Conservation (phyloP, 2,888 invertebrate genomes). For the Ypsolopha sequella region DNA sequence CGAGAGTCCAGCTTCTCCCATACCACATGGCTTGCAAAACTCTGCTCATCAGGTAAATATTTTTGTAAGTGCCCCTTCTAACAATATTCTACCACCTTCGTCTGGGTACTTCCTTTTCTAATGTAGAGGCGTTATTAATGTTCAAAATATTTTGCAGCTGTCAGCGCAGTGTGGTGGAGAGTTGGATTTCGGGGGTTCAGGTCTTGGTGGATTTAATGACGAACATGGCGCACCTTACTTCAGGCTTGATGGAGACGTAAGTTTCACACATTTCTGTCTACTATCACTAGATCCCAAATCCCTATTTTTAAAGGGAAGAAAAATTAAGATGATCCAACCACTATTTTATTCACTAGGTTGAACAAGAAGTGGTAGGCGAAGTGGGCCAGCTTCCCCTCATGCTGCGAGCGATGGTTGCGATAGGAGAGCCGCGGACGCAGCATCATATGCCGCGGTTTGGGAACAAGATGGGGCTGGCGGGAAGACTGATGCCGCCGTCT, state of each 20-base stretch:
- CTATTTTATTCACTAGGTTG: slow-evolving; percentile 29
- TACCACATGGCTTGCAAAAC: slow-evolving; percentile 51
- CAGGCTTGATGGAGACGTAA: slow-evolving; percentile 63
- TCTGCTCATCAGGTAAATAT: slow-evolving; percentile 53
- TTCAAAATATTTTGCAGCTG: slow-evolving; percentile 28
- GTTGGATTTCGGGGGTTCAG: slow-evolving; percentile 56
- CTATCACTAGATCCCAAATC: not conserved
- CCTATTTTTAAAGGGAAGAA: not conserved
- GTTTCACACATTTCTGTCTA: slow-evolving; percentile 5
- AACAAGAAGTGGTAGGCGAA: slow-evolving; percentile 67
- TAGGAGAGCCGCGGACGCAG: slow-evolving; percentile 55
- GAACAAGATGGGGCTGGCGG: slow-evolving; percentile 48
- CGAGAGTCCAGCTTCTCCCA: slow-evolving; percentile 74
- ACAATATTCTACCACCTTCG: too few species aligned
- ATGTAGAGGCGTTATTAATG: not conserved
- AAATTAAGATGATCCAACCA: not conserved
- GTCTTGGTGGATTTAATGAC: slow-evolving; percentile 58
- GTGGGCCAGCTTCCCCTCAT: slow-evolving; percentile 84
- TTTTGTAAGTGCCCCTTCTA: too few species aligned
- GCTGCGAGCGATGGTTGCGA: slow-evolving; percentile 85
- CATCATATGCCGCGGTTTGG: slow-evolving; percentile 49
- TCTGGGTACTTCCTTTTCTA: too few species aligned
- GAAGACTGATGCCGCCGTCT: slow-evolving; percentile 41
- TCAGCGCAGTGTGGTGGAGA: slow-evolving; percentile 65
- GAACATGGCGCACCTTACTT: slow-evolving; percentile 62